Percentiles rank a stretch among this genome's conserved stretches.
These are phyloP conservation scores for Ethmia dodecea DNA, from an alignment of 2,888 invertebrate species.

Conservation along the genomic window DNA sequence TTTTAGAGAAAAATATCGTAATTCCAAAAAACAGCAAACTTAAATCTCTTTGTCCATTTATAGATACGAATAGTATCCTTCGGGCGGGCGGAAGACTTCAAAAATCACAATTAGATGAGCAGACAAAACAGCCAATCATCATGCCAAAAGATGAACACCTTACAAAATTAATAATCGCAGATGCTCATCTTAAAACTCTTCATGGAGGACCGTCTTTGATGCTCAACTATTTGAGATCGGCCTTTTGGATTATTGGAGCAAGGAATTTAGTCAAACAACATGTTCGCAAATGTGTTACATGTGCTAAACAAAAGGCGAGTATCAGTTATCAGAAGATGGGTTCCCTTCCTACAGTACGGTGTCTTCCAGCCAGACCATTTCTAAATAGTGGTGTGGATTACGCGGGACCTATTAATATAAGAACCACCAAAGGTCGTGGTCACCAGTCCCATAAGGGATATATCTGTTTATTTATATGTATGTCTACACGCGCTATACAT, in stretches of 20 bases:
- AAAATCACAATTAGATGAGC: slow-evolving; percentile 1
- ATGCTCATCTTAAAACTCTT: slow-evolving; percentile 2
- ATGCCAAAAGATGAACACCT: not conserved
- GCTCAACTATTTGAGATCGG: slow-evolving; percentile 8
- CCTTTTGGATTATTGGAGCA: slow-evolving; percentile 11
- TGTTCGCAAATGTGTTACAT: not conserved
- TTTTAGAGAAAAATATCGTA: not conserved
- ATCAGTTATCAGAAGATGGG: slow-evolving; percentile 10
- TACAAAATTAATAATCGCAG: not conserved
- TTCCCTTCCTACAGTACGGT: slow-evolving; percentile 8
- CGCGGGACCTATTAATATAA: slow-evolving; percentile 7
- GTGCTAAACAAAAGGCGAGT: not conserved
- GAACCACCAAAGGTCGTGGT: not conserved
- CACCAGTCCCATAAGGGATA: not conserved
- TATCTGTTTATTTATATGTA: slow-evolving; percentile 10
- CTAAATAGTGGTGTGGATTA: slow-evolving; percentile 12
- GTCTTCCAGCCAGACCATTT: slow-evolving; percentile 8
- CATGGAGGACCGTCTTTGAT: slow-evolving; percentile 12
- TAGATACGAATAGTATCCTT: slow-evolving; percentile 5
- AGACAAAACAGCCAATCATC: slow-evolving; percentile 10
- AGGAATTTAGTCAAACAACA: not conserved
- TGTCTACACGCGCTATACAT: too few relatives aligned
- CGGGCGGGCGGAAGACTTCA: slow-evolving; percentile 9
- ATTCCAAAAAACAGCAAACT: slow-evolving; percentile 2
- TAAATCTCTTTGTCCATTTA: slow-evolving; percentile 1